Base-by-base conservation (phyloP, 92 coral and sea anemone genomes). In the Montipora capitata region DNA sequence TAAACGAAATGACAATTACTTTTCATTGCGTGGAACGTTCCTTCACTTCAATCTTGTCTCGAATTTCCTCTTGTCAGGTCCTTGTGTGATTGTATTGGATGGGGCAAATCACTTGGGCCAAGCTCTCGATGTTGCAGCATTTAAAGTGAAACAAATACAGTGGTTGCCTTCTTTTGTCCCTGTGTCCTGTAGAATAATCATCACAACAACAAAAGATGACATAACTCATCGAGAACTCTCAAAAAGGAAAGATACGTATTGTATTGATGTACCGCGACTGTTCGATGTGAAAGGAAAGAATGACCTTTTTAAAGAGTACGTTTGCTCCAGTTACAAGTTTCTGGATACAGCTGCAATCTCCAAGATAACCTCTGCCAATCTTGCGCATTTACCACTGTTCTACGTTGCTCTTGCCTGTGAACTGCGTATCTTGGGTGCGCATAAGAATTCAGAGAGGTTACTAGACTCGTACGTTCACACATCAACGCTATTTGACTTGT, bases 121-220 rank as follows among this genome's bases (percentile, higher is more conserved):
- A 38, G 93, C 99, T 62, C 89, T 87, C n/a, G 94, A 91, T 62
- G 68, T 90, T 12, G 93, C 99, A 3, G 86, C 98, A 51, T 91
- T 89, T 74, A 93, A 59, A 66, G 96, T 91, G 12, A 98, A 98
- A 76, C 95, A 98, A 85, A 91, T 96, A 94, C 82, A 86, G 41
- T 98, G 99, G 99, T 87, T 98, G 35, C 98, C 99, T 20, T 48
- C 72, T 20, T 59, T 68, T n/a, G 78, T 98, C 11, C 98, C 98
- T 3, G 82, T 85, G 12, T 89, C 87, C 44, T 98, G 99, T 42
- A 93, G 99, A 82, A 35, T 94, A 40, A 94, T 98, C 40, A 78
- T 98, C 76, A 96, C 99, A 16, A 96, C 99, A 44, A 88, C 95
- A 78, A 91, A 86, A 72, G 84, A 96, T 15, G 99, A 98, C 75